Percentiles rank a stretch among this genome's conserved stretches.
These are phyloP conservation scores for Cyprinodon variegatus DNA, from an alignment of 2,113 vertebrate genomes.

Conservation along the genomic window DNA sequence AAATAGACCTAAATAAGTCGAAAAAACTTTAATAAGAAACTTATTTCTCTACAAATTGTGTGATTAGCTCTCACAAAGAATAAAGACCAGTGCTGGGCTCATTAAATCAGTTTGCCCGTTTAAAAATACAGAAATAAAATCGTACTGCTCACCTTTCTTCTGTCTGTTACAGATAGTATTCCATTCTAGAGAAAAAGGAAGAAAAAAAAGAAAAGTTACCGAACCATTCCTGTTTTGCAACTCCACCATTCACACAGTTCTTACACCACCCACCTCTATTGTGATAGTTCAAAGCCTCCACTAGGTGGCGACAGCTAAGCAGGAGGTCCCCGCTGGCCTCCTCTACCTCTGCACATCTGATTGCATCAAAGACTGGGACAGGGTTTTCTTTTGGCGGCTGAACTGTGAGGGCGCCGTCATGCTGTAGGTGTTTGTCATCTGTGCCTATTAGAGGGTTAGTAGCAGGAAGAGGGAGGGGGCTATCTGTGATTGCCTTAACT, in stretches of 20 bases:
- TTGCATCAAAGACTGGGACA: constrained; percentile 23
- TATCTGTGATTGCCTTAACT: constrained; percentile 52
- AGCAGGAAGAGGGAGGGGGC: constrained; percentile 11
- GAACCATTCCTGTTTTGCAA: background rate
- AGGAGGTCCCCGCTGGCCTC: constrained; percentile 76
- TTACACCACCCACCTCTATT: constrained; percentile 66
- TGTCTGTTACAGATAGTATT: constrained; percentile 76
- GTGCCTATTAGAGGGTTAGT: constrained; percentile 6
- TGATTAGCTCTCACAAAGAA: too few species aligned
- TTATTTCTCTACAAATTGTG: too few species aligned
- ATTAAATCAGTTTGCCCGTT: too few species aligned
- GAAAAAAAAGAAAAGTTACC: background rate
- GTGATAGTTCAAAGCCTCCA: constrained; percentile 81
- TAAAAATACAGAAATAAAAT: background rate
- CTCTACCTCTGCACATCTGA: constrained; percentile 36
- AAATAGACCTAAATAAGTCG: too few species aligned
- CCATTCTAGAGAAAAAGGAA: constrained; percentile 77
- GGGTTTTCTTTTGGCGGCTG: constrained; percentile 36
- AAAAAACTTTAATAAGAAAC: too few species aligned
- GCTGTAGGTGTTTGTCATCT: constrained; percentile 38
- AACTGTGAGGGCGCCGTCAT: constrained; percentile 19
- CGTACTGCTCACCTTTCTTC: constrained; percentile 74
- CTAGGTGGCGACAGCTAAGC: constrained; percentile 80
- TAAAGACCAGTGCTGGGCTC: too few species aligned
- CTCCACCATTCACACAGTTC: background rate